Percentiles rank a stretch among this genome's conserved stretches.
Conservation (phyloP, 2,113 vertebrate genomes). For the Perccottus glenii region DNA sequence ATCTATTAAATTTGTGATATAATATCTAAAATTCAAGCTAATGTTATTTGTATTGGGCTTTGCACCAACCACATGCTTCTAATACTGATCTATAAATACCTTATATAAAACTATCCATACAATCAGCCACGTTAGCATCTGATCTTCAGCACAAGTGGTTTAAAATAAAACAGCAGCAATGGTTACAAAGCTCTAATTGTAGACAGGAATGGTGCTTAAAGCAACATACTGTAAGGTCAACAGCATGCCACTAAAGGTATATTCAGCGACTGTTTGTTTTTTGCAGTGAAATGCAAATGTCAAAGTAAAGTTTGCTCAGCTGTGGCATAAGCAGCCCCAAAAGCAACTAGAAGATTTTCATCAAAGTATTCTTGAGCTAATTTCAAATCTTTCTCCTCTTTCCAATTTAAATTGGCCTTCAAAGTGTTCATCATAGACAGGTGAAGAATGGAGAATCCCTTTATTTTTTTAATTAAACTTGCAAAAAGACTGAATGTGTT, state of each 20-base stretch:
- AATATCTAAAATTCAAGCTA: too few species aligned
- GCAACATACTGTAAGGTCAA: conserved; percentile 19
- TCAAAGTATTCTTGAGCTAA: conserved; percentile 24
- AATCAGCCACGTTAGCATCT: conserved; percentile 9
- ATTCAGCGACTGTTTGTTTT: conserved; percentile 20
- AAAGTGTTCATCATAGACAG: background rate
- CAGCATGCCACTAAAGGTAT: conserved; percentile 35
- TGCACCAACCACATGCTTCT: background rate
- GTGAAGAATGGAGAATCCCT: background rate
- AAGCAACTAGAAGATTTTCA: conserved; percentile 25
- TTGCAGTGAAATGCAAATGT: conserved; percentile 34
- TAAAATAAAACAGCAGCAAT: background rate
- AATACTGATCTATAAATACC: background rate
- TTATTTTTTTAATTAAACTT: background rate
- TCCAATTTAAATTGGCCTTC: background rate
- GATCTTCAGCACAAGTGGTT: conserved; percentile 3
- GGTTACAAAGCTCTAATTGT: conserved; percentile 30
- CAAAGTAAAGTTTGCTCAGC: conserved; percentile 4
- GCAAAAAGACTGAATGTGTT: conserved; percentile 2
- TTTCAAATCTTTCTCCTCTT: conserved; percentile 28
- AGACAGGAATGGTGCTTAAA: conserved; percentile 12
- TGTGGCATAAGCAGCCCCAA: conserved; percentile 22
- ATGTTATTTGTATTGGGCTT: too few species aligned
- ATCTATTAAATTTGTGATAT: too few species aligned
- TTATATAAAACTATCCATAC: conserved; percentile 1